Percentiles rank a stretch among this genome's conserved stretches.
Evolutionary conservation across 2,113 vertebrate genomes (phyloP).

Genomic region (Psephotus haematonotus): DNA sequence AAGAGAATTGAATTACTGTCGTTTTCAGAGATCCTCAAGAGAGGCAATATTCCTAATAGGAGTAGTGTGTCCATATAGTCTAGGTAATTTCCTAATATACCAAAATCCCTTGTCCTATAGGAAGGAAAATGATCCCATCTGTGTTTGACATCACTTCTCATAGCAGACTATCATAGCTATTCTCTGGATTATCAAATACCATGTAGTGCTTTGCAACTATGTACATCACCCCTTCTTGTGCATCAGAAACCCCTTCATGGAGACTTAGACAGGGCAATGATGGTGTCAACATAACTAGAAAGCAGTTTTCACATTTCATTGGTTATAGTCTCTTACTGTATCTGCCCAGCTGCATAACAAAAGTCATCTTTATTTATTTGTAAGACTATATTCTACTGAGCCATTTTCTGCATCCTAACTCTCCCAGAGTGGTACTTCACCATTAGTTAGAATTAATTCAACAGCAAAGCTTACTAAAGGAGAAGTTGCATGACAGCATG

Average conservation of each 20-base stretch:
- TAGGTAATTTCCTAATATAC: neutral
- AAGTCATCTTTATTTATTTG: neutral
- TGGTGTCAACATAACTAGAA: neutral
- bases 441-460: neutral
- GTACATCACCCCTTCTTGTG: neutral
- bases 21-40: neutral
- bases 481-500: neutral
- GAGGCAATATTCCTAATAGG: neutral
- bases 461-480: neutral
- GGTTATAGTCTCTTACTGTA: neutral
- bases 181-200: neutral
- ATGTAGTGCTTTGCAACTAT: neutral
- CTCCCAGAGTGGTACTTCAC: neutral
- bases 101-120: neutral
- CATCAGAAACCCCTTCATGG: neutral
- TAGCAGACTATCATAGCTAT: neutral
- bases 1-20: neutral
- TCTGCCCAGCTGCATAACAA: neutral
- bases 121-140: neutral
- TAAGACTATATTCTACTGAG: neutral
- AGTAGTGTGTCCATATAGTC: neutral
- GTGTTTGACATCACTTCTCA: neutral
- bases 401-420: neutral
- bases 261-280: neutral
- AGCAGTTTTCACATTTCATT: neutral